Conservation (phyloP, 1,140 invertebrate species). For the Chionoecetes opilio region DNA sequence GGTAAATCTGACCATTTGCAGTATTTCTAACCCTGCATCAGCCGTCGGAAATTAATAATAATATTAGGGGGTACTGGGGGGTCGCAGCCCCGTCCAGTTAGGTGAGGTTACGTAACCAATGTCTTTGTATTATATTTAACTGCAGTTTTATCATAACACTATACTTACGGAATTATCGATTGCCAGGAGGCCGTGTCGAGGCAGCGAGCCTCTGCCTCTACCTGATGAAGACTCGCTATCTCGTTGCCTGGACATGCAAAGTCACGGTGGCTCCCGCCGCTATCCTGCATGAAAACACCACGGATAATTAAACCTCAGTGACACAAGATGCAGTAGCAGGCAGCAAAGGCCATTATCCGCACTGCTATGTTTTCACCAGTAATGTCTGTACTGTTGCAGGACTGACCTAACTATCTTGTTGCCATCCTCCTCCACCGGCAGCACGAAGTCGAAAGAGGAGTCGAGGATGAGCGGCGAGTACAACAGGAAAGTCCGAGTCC, state of each 20-base stretch:
- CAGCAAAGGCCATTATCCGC: background rate
- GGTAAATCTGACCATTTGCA: too few species aligned
- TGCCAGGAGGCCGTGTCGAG: background rate
- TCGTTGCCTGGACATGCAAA: conserved; percentile 46
- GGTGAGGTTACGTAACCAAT: too few species aligned
- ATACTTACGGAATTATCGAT: conserved; percentile 39
- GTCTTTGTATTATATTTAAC: too few species aligned
- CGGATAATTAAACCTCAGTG: too few species aligned
- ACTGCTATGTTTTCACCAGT: background rate
- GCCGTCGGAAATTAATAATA: too few species aligned
- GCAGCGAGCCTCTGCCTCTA: background rate
- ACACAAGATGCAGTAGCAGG: background rate
- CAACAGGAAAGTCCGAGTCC: conserved; percentile 49
- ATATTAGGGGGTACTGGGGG: too few species aligned
- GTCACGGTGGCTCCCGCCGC: background rate
- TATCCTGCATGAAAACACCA: background rate
- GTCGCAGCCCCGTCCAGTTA: too few species aligned
- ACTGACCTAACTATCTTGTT: conserved; percentile 64
- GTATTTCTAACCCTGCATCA: too few species aligned
- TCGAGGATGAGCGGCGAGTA: conserved; percentile 56
- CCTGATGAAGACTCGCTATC: background rate
- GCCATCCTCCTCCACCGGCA: conserved; percentile 47
- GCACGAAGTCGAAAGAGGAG: conserved; percentile 2
- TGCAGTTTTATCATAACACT: background rate
- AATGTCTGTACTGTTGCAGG: background rate